Evolutionary conservation across 2,888 invertebrate species (phyloP).

Genomic region (Drosophila phalerata): DNA sequence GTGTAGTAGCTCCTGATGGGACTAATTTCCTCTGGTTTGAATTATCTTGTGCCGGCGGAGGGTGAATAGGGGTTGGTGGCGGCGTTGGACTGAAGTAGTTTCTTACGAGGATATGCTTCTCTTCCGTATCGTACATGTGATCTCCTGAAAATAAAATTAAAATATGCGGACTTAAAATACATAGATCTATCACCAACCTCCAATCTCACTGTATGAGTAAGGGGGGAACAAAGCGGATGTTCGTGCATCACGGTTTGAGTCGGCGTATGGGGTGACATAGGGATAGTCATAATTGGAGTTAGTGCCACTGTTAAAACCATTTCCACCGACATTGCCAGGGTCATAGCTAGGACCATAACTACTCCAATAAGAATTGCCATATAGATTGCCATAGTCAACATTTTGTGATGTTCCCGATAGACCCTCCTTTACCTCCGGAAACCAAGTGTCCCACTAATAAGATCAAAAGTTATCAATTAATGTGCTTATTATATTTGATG

Average conservation of each 20-base stretch:
- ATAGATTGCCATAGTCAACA: not conserved
- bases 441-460: slow-evolving; percentile 58
- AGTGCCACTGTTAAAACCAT: slow-evolving; percentile 17
- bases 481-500: not conserved
- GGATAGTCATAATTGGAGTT: slow-evolving; percentile 22
- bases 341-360: slow-evolving; percentile 33
- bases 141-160: slow-evolving; percentile 4
- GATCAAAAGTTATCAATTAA: not conserved
- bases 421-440: slow-evolving; percentile 47
- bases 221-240: slow-evolving; percentile 54
- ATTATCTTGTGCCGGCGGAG: not conserved
- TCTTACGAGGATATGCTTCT: slow-evolving; percentile 2
- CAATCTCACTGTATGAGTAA: slow-evolving; percentile 17
- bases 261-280: not conserved
- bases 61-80: not conserved
- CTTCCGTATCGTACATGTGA: not conserved
- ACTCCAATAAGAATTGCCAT: slow-evolving; percentile 12
- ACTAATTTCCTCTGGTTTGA: not conserved
- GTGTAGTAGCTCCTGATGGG: slow-evolving; percentile 20
- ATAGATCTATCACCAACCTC: slow-evolving; percentile 7
- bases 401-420: not conserved
- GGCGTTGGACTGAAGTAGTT: not conserved
- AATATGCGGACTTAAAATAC: not conserved
- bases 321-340: slow-evolving; percentile 8
- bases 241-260: slow-evolving; percentile 25